These are phyloP conservation scores for Branchellion lobata DNA, from an alignment of 2,888 invertebrate species.

Conservation along the genomic window DNA sequence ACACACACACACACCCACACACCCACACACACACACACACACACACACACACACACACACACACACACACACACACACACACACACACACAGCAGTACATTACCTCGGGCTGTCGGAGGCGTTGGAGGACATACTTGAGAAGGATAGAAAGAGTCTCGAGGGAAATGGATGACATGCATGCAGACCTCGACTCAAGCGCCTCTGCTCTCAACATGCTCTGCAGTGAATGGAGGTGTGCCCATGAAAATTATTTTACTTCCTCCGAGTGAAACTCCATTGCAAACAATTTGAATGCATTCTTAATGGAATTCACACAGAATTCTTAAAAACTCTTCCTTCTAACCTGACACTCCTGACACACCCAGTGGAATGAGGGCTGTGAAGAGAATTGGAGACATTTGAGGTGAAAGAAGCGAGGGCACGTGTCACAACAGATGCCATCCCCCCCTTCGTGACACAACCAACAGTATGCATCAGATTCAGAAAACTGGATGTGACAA, in stretches of 20 bases:
- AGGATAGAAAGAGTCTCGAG: conserved; percentile 76
- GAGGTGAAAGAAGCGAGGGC: conserved; percentile 80
- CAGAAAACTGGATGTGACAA: conserved; percentile 41
- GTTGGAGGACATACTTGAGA: conserved; percentile 75
- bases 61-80: too few species aligned
- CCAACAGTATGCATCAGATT: conserved; percentile 81
- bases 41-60: too few species aligned
- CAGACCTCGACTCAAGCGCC: conserved; percentile 64
- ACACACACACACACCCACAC: too few species aligned
- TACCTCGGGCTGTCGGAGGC: conserved; percentile 83
- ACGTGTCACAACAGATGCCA: conserved; percentile 71
- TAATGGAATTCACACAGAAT: too few species aligned
- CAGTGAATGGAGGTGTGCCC: too few species aligned
- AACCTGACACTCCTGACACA: conserved; percentile 78
- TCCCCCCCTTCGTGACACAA: conserved; percentile 72
- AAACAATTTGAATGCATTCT: too few species aligned
- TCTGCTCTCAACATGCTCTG: conserved; percentile 61
- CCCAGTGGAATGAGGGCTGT: conserved; percentile 69
- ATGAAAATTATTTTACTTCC: too few species aligned
- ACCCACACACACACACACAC: too few species aligned
- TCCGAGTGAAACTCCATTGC: too few species aligned
- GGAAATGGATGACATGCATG: conserved; percentile 73
- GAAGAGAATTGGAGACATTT: conserved; percentile 68
- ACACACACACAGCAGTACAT: too few species aligned
- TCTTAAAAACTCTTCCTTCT: background rate